Conservation (phyloP, 1,140 invertebrate genomes). For the Sinonovacula constricta region DNA sequence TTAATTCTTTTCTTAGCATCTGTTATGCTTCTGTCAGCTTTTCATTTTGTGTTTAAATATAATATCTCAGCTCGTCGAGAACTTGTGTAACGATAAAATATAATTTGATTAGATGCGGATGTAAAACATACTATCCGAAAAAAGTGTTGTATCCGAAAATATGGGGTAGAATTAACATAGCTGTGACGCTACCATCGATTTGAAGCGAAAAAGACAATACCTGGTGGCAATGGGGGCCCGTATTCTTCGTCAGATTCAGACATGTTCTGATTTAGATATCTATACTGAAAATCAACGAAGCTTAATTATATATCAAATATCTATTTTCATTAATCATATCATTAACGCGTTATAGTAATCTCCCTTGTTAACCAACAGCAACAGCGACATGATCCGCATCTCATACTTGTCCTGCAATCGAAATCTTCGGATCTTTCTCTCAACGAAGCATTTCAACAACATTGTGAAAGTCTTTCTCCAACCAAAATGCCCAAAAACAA, state of each 20-base stretch:
- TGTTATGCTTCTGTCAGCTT: no score
- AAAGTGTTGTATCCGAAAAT: neutral
- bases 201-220: slow-evolving; percentile 36
- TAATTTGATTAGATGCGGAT: neutral
- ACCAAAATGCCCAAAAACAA: slow-evolving; percentile 72
- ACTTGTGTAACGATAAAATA: neutral
- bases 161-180: no score
- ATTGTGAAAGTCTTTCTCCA: neutral
- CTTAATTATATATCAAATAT: neutral
- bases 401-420: neutral
- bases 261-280: slow-evolving; percentile 22
- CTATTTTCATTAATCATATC: neutral
- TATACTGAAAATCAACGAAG: neutral
- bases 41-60: no score
- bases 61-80: no score
- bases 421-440: neutral
- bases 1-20: no score
- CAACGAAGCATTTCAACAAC: neutral
- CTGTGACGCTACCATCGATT: neutral
- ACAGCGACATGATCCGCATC: neutral
- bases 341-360: neutral
- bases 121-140: neutral
- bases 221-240: slow-evolving; percentile 68
- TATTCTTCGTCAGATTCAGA: slow-evolving; percentile 58
- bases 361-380: neutral